Evolutionary conservation across 2,797 vertebrate genomes (phyloP).

Genomic region (Borostomias antarcticus): DNA sequence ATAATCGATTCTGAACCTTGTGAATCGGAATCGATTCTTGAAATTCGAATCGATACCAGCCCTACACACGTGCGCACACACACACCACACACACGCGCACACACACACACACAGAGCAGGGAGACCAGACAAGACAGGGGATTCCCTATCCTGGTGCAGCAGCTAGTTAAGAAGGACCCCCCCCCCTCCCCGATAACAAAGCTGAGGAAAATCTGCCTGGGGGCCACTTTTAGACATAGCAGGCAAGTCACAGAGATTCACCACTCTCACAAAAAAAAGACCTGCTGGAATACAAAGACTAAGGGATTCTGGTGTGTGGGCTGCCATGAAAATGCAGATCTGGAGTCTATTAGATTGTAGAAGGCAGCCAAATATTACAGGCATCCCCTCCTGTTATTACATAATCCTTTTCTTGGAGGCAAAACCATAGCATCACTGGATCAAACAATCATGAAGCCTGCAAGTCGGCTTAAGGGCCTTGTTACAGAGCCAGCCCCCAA

Average conservation of each 20-base stretch:
- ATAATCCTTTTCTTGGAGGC: neutral
- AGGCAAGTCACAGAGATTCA: too few relatives aligned
- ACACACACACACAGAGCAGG: neutral
- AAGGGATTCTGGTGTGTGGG: slow-evolving; percentile 41
- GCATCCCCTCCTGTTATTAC: neutral
- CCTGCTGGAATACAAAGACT: slow-evolving; percentile 23
- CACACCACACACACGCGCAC: too few relatives aligned
- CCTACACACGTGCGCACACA: too few relatives aligned
- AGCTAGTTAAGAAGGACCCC: neutral
- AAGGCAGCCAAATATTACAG: too few relatives aligned
- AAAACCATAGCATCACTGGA: neutral
- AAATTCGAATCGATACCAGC: neutral
- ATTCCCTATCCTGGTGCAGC: neutral
- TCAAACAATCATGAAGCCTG: neutral
- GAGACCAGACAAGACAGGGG: neutral
- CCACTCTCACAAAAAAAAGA: too few relatives aligned
- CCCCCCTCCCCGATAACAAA: slow-evolving; percentile 25
- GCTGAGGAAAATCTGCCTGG: too few relatives aligned
- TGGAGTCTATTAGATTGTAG: slow-evolving; percentile 20
- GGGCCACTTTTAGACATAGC: too few relatives aligned
- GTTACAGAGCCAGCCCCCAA: neutral
- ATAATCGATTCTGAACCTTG: too few relatives aligned
- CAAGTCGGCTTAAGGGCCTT: too few relatives aligned
- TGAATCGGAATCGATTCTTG: too few relatives aligned
- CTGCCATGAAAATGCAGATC: slow-evolving; percentile 6